These are phyloP conservation scores for Temnothorax ravouxi DNA, from an alignment of 2,888 invertebrate species.

Conservation along the genomic window DNA sequence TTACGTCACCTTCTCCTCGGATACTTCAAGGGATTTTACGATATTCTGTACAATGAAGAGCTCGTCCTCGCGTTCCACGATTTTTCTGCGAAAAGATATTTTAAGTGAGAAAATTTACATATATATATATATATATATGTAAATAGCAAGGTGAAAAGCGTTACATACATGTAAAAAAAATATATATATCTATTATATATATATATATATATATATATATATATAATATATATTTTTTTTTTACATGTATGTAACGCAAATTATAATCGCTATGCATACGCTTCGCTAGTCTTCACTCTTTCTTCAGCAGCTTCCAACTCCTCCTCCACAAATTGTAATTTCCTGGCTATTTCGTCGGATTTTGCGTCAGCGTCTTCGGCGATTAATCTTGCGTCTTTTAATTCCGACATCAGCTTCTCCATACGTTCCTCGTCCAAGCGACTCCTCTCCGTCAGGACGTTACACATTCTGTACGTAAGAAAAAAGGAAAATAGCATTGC, in stretches of 20 bases:
- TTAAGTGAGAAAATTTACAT: background rate
- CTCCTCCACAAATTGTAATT: slow-evolving; percentile 90
- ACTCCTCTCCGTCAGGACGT: slow-evolving; percentile 89
- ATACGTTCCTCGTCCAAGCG: slow-evolving; percentile 90
- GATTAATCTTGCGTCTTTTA: slow-evolving; percentile 90
- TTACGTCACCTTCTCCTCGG: slow-evolving; percentile 83
- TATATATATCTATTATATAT: no score
- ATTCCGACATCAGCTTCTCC: slow-evolving; percentile 89
- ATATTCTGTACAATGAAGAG: slow-evolving; percentile 85
- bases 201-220: no score
- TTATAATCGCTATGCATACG: slow-evolving; percentile 81
- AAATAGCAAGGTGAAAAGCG: no score
- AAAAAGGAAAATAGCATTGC: background rate
- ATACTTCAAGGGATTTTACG: slow-evolving; percentile 85
- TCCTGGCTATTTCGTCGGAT: slow-evolving; percentile 91
- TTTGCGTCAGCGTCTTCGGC: slow-evolving; percentile 91
- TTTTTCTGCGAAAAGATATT: slow-evolving; percentile 79
- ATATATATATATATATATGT: no score
- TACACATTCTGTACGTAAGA: slow-evolving; percentile 87
- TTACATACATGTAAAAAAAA: no score
- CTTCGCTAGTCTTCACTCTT: slow-evolving; percentile 90
- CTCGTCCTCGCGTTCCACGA: slow-evolving; percentile 85
- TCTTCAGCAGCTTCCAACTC: slow-evolving; percentile 91
- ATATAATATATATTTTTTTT: background rate
- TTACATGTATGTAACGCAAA: background rate